Conservation (phyloP, 2,797 vertebrate species). For the Mergus octosetaceus region DNA sequence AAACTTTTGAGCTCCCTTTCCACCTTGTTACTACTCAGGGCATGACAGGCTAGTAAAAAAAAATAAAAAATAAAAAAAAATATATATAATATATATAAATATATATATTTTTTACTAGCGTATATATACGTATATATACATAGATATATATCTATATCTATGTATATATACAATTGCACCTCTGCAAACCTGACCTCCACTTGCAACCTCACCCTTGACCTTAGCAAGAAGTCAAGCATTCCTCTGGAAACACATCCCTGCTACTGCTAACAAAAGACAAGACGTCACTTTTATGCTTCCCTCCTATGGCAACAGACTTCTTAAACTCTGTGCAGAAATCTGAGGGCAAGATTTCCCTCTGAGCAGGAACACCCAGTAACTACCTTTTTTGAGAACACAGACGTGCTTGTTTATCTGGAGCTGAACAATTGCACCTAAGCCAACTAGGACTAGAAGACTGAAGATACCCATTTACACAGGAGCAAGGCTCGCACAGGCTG, state of each 20-base stretch:
- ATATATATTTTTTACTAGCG: too few species aligned
- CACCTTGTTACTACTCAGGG: background rate
- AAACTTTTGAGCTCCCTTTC: background rate
- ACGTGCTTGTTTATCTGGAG: background rate
- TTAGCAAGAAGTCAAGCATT: background rate
- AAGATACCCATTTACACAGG: background rate
- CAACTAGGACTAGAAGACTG: background rate
- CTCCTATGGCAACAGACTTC: background rate
- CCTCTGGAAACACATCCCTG: background rate
- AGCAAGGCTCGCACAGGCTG: background rate
- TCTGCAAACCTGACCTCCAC: background rate
- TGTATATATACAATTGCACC: background rate
- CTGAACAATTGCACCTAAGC: background rate
- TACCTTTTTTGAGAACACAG: background rate
- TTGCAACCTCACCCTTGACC: background rate
- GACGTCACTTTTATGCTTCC: fast-evolving
- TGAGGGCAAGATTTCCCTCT: background rate
- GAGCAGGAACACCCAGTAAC: background rate
- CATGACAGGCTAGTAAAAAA: fast-evolving
- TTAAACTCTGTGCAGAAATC: background rate
- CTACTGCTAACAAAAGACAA: background rate
- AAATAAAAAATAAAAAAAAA: too few species aligned
- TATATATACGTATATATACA: too few species aligned
- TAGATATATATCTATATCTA: too few species aligned
- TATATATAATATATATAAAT: too few species aligned